These are phyloP conservation scores for Meleagris gallopavo DNA, from an alignment of 2,113 vertebrate genomes.

Conservation along the genomic window DNA sequence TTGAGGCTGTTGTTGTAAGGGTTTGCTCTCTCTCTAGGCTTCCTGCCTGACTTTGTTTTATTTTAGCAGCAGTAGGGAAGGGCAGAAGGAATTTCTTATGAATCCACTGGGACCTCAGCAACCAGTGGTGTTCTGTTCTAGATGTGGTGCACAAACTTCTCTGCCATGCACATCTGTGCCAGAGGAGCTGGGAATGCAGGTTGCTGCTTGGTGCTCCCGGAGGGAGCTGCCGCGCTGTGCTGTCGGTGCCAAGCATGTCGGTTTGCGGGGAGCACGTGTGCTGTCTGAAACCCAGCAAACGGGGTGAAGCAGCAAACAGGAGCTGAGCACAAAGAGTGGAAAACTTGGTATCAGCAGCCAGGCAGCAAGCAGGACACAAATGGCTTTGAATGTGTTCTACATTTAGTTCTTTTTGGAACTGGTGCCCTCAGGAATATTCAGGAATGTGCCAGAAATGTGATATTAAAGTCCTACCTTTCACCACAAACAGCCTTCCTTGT, in stretches of 20 bases:
- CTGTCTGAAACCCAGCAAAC: neutral
- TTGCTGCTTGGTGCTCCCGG: neutral
- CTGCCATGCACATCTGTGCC: neutral
- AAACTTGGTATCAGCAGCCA: neutral
- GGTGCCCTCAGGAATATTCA: neutral
- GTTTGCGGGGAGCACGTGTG: neutral
- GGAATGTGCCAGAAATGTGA: conserved; percentile 16
- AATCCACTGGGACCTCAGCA: conserved; percentile 17
- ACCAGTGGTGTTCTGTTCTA: neutral
- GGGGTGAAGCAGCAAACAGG: neutral
- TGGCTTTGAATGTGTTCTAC: neutral
- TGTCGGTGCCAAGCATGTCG: neutral
- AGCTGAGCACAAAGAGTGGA: neutral
- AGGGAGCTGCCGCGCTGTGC: neutral
- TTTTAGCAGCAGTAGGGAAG: neutral
- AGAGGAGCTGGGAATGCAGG: conserved; percentile 1
- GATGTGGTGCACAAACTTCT: neutral
- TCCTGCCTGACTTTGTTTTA: neutral
- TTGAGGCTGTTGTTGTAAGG: neutral
- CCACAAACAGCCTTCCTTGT: neutral
- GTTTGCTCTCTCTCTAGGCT: neutral
- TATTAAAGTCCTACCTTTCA: conserved; percentile 27
- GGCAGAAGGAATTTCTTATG: neutral
- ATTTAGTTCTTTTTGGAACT: neutral
- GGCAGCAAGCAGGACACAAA: neutral